Evolutionary conservation across 2,797 vertebrate genomes (phyloP).

Genomic region (Gymnoscopelus microlampas): DNA sequence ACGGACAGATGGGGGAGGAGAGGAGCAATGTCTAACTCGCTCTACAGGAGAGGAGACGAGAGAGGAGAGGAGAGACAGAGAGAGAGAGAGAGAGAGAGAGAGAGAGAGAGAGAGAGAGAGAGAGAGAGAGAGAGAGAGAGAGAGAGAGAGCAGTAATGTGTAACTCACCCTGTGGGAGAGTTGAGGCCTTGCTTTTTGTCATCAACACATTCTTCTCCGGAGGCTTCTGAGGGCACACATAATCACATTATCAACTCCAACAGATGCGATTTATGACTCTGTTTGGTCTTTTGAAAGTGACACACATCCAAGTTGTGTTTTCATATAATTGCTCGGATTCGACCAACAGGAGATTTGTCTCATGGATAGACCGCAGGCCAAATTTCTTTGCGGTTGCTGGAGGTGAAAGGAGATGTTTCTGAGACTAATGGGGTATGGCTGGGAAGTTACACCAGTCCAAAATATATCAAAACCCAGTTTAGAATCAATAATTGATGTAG

Average conservation of each 20-base stretch:
- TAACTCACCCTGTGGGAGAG: slow-evolving; percentile 80
- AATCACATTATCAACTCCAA: slow-evolving; percentile 40
- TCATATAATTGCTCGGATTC: background rate
- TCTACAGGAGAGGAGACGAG: slow-evolving; percentile 22
- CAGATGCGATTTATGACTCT: slow-evolving; percentile 28
- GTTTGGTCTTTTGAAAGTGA: slow-evolving; percentile 11
- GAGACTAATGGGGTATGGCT: too few species aligned
- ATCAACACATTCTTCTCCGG: slow-evolving; percentile 83
- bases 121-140: background rate
- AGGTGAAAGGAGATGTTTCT: too few species aligned
- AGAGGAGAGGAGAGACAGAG: slow-evolving; percentile 19
- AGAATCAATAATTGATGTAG: too few species aligned
- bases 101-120: slow-evolving; percentile 32
- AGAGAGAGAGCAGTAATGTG: slow-evolving; percentile 7
- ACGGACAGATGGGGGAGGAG: background rate
- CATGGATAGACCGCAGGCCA: background rate
- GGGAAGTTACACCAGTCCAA: too few species aligned
- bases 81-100: slow-evolving; percentile 26
- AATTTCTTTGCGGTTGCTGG: too few species aligned
- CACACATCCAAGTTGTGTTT: slow-evolving; percentile 16
- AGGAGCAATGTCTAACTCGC: slow-evolving; percentile 47
- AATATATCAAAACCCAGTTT: too few species aligned
- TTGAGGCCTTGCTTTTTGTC: slow-evolving; percentile 76
- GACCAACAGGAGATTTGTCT: background rate
- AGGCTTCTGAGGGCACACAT: slow-evolving; percentile 81